Base-by-base conservation (phyloP, 2,797 vertebrate genomes). In the Delichon dasypus region DNA sequence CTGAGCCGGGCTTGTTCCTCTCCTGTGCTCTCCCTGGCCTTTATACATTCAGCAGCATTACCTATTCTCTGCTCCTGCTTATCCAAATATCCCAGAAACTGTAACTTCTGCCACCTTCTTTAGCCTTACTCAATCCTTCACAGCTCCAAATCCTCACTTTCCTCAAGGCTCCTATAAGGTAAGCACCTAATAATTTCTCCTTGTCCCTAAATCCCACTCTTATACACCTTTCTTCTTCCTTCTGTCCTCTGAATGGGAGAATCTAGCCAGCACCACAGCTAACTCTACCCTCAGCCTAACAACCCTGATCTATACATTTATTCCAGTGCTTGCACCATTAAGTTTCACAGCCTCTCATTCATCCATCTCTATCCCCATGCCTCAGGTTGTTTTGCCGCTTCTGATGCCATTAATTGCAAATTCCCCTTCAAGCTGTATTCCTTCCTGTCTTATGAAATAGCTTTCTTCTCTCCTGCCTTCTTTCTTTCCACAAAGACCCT, bases 201-300 rank as follows among this genome's bases (percentile, higher is more conserved):
- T 54, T 74, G 40, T 64, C 25, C 13, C 20, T 36, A 88, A 15
- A 80, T 83, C 18, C 22, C 48, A 66, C 19, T 21, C 54, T 55
- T 70, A 58, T 45, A 9, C 16, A 54, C 26, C 40, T 85, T 85
- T 85, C 72, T 80, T 73, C 48, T 91, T 94, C 53, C 21, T 73
- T 54, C 15, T n/a, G n/a, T 71, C 11, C n/a, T 77, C 53, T 45
- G 53, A 83, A 47, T 29, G 25, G 21, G 70, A 77, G 64, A 66
- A 73, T 83, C 60, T 40, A 91, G 36, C 25, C 36, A 75, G 47
- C 38, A 72, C 10, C 21, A 79, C 32, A 80, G n/a, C 19, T 53
- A 74, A 23, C 20, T 61, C 54, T 50, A 53, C 19, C 40, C 30
- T 68, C 53, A 80, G 29, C 16, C 65, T 27, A 73, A 62, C 17